A percentile compares a stretch with the other conserved stretches of the same genome.
phyloP scores from a whole-genome alignment of 2,113 vertebrate species.

The Gymnocephalus cernua region DNA sequence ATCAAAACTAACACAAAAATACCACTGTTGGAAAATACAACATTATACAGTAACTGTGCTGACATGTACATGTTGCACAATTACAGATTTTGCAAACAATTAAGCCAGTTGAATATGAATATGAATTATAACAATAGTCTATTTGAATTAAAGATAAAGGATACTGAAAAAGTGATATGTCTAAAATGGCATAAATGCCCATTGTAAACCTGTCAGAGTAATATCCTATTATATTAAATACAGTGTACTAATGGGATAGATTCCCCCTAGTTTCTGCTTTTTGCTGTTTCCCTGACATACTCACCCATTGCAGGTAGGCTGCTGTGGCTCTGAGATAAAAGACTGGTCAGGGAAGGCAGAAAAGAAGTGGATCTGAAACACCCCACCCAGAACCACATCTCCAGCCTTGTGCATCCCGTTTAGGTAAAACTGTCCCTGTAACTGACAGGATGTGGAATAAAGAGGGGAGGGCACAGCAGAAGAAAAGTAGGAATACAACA shows the following conservation, averaged over 20 bases:
- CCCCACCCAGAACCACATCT: conserved; percentile 65
- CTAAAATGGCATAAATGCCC: not conserved
- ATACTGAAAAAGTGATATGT: not conserved
- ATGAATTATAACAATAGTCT: not conserved
- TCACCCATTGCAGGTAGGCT: conserved; percentile 59
- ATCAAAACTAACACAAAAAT: no score
- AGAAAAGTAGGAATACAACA: not conserved
- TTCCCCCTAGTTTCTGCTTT: not conserved
- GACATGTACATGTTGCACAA: no score
- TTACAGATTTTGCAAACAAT: not conserved
- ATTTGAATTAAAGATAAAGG: not conserved
- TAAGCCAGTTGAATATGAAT: not conserved
- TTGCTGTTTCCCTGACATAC: conserved; percentile 2
- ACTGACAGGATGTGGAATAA: conserved; percentile 33
- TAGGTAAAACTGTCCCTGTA: conserved; percentile 54
- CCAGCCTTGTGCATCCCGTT: conserved; percentile 62
- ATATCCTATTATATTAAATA: no score
- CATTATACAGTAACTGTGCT: no score
- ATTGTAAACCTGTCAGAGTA: no score
- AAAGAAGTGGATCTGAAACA: conserved; percentile 58
- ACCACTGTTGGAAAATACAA: no score
- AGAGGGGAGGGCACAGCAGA: not conserved
- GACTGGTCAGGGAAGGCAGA: conserved; percentile 48
- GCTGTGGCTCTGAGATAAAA: conserved; percentile 35
- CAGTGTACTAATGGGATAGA: not conserved